These are phyloP conservation scores for Triplophysa rosa DNA, from an alignment of 2,113 vertebrate genomes.

Conservation along the genomic window DNA sequence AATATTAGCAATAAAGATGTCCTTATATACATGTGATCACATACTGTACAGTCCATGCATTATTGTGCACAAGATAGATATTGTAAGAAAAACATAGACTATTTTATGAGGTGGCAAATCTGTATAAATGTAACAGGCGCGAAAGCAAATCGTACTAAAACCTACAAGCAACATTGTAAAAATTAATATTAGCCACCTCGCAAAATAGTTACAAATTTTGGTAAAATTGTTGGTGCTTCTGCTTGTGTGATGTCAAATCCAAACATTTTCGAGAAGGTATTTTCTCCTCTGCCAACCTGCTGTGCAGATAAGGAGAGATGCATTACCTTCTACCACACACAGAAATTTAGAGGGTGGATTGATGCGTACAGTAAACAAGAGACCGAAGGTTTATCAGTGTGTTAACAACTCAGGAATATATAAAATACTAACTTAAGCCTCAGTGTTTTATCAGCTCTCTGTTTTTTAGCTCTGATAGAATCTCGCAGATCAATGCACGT, in stretches of 20 bases:
- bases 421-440: not conserved
- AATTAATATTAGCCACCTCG: no score
- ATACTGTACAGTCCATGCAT: not conserved
- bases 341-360: not conserved
- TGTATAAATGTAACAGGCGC: no score
- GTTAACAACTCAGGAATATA: not conserved
- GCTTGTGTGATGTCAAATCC: no score
- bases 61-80: no score
- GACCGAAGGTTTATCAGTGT: not conserved
- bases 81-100: no score
- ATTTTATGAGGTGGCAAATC: no score
- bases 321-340: not conserved
- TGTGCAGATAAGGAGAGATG: not conserved
- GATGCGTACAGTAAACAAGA: not conserved
- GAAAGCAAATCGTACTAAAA: no score
- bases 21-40: not conserved
- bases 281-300: no score
- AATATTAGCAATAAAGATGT: slow-evolving; percentile 36
- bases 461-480: not conserved
- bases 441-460: not conserved
- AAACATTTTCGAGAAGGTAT: no score
- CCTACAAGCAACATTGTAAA: no score
- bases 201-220: no score
- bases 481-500: slow-evolving; percentile 5
- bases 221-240: no score